Percentiles rank a stretch among this genome's conserved stretches.
Evolutionary conservation across 2,888 invertebrate species (phyloP).

Genomic region (Sipha maydis): DNA sequence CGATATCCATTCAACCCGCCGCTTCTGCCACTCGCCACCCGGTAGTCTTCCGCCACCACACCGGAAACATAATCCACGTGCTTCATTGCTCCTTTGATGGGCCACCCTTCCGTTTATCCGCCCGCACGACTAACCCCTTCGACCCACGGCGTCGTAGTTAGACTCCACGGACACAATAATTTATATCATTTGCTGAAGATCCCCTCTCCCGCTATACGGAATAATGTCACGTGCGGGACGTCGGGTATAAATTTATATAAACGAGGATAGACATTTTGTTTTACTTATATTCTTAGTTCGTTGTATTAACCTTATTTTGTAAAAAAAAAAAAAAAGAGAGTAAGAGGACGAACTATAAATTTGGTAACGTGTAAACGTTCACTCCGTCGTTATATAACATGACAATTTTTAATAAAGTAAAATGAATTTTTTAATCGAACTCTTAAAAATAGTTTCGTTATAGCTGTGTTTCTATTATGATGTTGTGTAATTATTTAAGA

Average conservation of each 20-base stretch:
- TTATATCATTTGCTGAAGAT: conserved; percentile 19
- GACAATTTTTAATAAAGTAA: conserved; percentile 14
- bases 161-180: conserved; percentile 45
- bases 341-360: neutral
- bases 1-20: conserved; percentile 51
- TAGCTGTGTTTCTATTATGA: neutral
- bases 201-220: neutral
- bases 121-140: conserved; percentile 21
- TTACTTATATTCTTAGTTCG: neutral
- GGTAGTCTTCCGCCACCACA: conserved; percentile 46
- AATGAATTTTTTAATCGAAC: neutral
- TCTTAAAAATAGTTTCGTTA: neutral
- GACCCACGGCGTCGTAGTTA: conserved; percentile 29
- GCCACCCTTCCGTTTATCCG: conserved; percentile 39
- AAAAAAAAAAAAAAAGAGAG: neutral
- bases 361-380: neutral
- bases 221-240: conserved; percentile 46
- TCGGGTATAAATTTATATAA: conserved; percentile 25
- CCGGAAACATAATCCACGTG: conserved; percentile 56
- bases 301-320: neutral
- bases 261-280: conserved; percentile 39
- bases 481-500: neutral
- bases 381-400: neutral
- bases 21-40: neutral
- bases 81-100: conserved; percentile 49